phyloP scores from a whole-genome alignment of 2,113 vertebrate genomes.

The Lycaon pictus region DNA sequence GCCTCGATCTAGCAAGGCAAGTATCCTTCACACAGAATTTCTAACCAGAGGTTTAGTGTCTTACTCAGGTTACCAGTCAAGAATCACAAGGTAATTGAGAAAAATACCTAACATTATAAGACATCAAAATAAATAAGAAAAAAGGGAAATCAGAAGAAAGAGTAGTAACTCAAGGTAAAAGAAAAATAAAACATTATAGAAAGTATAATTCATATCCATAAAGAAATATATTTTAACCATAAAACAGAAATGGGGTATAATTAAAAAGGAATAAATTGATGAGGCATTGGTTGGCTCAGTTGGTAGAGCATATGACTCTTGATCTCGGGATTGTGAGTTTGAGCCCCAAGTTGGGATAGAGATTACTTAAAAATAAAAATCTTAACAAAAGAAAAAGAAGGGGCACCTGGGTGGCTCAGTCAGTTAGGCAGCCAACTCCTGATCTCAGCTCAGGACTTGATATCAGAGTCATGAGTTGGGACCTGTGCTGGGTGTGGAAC shows the following conservation, averaged over 20 bases:
- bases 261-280: neutral
- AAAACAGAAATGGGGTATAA: neutral
- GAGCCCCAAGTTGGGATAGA: neutral
- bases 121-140: neutral
- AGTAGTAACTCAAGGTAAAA: neutral
- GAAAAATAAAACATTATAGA: neutral
- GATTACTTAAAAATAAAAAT: neutral
- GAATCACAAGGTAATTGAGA: neutral
- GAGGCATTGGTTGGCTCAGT: neutral
- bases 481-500: neutral
- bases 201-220: neutral
- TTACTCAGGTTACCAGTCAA: neutral
- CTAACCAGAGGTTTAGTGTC: neutral
- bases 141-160: neutral
- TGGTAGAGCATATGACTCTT: rapidly evolving
- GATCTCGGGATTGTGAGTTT: neutral
- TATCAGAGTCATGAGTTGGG: neutral
- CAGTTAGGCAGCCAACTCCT: neutral
- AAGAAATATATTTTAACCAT: neutral
- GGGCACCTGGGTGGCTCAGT: neutral
- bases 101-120: neutral
- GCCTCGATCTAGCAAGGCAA: neutral
- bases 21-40: neutral
- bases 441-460: neutral
- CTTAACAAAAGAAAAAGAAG: neutral